phyloP scores from a whole-genome alignment of 2,113 vertebrate genomes.

The Oryctolagus cuniculus region mOryCun1.1 NC_091435.1:66771001-66771500 shows the following conservation, averaged over 20 bases:
- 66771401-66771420: background rate
- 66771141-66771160: background rate
- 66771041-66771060: conserved; percentile 56
- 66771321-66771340: conserved; percentile 45
- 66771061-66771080: conserved; percentile 22
- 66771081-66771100: background rate
- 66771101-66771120: conserved; percentile 9
- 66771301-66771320: conserved; percentile 9
- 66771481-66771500: background rate
- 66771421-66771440: background rate
- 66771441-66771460: background rate
- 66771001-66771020: conserved; percentile 37
- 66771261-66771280: conserved; percentile 13
- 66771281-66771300: background rate
- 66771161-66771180: background rate
- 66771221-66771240: background rate
- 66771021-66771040: conserved; percentile 21
- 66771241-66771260: background rate
- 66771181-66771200: background rate
- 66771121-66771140: background rate
- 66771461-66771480: background rate
- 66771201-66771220: background rate
- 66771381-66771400: conserved; percentile 10
- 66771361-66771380: conserved; percentile 5
- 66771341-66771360: background rate